Percentiles rank a stretch among this genome's conserved stretches.
These are phyloP conservation scores for Panagrolaimus sp. DNA, from an alignment of 1,140 invertebrate species.

Conservation along the genomic window DNA sequence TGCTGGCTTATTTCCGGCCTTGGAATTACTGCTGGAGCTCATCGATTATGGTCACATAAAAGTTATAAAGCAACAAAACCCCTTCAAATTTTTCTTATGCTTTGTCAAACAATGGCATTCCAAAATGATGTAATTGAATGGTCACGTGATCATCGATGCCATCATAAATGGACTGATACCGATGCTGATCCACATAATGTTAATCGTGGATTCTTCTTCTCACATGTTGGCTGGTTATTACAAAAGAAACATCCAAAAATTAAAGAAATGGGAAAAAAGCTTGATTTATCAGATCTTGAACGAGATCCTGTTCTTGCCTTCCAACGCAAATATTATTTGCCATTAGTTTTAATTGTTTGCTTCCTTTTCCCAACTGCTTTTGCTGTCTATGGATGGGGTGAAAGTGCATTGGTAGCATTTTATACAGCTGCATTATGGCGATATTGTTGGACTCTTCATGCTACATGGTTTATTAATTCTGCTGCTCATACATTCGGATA, in stretches of 20 bases:
- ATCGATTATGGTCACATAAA: slow-evolving; percentile 85
- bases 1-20: slow-evolving; percentile 53
- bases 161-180: slow-evolving; percentile 92
- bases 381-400: slow-evolving; percentile 77
- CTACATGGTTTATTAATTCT: slow-evolving; percentile 86
- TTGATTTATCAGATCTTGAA: slow-evolving; percentile 80
- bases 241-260: slow-evolving; percentile 83
- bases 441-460: slow-evolving; percentile 78
- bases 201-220: slow-evolving; percentile 87
- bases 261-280: slow-evolving; percentile 73
- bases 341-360: slow-evolving; percentile 73
- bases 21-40: slow-evolving; percentile 84
- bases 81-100: slow-evolving; percentile 70
- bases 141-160: slow-evolving; percentile 85
- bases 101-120: slow-evolving; percentile 77
- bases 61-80: slow-evolving; percentile 88
- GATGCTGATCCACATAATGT: slow-evolving; percentile 85
- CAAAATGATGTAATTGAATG: slow-evolving; percentile 90
- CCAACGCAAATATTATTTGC: slow-evolving; percentile 77
- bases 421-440: slow-evolving; percentile 76
- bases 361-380: slow-evolving; percentile 78
- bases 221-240: slow-evolving; percentile 88
- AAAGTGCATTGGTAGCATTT: slow-evolving; percentile 72
- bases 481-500: slow-evolving; percentile 64
- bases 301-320: slow-evolving; percentile 76